Evolutionary conservation across 1,140 invertebrate species (phyloP), one percentile per base, ranked within the genome.

Genomic region (Anastatus disparis): DNA sequence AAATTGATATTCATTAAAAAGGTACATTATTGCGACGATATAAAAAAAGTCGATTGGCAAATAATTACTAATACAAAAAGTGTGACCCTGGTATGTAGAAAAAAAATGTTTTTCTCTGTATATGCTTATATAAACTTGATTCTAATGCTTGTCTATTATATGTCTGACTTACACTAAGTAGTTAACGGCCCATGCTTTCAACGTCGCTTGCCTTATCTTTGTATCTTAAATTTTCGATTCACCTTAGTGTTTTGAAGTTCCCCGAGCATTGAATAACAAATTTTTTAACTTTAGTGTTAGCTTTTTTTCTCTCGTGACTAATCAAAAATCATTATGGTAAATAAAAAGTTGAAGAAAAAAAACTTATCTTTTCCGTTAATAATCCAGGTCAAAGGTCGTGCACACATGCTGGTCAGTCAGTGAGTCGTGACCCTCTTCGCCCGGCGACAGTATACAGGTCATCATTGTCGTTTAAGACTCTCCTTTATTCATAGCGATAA

Each of bases 301-400:
- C n/a, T n/a, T n/a, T n/a, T n/a, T n/a, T 12, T 22, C 46, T 38
- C 17, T 10, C 13, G 42, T 68, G 65, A 68, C 55, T 58, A 50
- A 40, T 68, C 65, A 48, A 10, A 58, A 67, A 10, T n/a, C 13
- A n/a, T 46, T 6, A 46, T 46, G 42, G 12, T 8, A 46, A 46
- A 46, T n/a, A 46, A 46, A 46, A 46, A 46, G n/a, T 20, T n/a
- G 22, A n/a, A n/a, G n/a, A n/a, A n/a, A n/a, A 46, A 52, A 27
- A 7, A 35, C 10, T 6, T 35, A 35, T 35, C 4, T 35, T 6
- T 35, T 35, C 9, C 61, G 29, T 65, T 65, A 52, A 59, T 58
- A 68, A 59, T 67, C 53, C 27, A 52, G 65, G 65, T 59, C 65
- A 55, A 59, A 68, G 65, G 65, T 69, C 56, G 66, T 3, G 31